phyloP scores from a whole-genome alignment of 2,113 vertebrate genomes.

The Taurulus bubalis region DNA sequence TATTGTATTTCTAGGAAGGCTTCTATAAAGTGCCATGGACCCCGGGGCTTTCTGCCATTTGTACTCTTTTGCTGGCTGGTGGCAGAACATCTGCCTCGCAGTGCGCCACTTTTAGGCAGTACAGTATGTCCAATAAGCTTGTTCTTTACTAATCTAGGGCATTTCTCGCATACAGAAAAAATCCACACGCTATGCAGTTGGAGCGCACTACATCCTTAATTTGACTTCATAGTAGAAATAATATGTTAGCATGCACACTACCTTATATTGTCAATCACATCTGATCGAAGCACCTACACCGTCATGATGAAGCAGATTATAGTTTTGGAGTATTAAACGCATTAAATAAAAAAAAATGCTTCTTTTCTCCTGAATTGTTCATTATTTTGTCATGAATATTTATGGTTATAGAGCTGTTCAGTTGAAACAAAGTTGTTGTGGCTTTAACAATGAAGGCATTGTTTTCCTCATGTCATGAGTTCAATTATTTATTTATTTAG shows the following conservation, averaged over 20 bases:
- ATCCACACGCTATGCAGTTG: neutral
- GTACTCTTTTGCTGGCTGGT: too few species aligned
- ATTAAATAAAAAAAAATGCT: neutral
- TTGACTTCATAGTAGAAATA: too few species aligned
- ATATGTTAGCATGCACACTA: too few species aligned
- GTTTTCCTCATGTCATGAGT: neutral
- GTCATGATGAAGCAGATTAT: neutral
- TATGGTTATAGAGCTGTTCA: neutral
- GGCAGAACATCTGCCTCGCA: too few species aligned
- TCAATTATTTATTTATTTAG: neutral
- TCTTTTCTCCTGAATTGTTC: neutral
- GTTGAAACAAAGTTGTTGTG: neutral
- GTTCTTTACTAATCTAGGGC: neutral
- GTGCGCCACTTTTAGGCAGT: too few species aligned
- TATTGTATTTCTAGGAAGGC: too few species aligned
- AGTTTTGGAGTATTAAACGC: neutral
- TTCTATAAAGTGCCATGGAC: too few species aligned
- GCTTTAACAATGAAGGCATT: neutral
- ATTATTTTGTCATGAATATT: neutral
- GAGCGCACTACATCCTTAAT: too few species aligned
- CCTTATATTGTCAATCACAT: too few species aligned
- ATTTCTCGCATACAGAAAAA: neutral
- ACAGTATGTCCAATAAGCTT: neutral
- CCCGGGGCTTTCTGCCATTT: too few species aligned
- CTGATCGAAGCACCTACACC: neutral